Evolutionary conservation across 2,888 invertebrate genomes (phyloP), one percentile per base, ranked within the genome.

Genomic region (Leptopilina myrica): DNA sequence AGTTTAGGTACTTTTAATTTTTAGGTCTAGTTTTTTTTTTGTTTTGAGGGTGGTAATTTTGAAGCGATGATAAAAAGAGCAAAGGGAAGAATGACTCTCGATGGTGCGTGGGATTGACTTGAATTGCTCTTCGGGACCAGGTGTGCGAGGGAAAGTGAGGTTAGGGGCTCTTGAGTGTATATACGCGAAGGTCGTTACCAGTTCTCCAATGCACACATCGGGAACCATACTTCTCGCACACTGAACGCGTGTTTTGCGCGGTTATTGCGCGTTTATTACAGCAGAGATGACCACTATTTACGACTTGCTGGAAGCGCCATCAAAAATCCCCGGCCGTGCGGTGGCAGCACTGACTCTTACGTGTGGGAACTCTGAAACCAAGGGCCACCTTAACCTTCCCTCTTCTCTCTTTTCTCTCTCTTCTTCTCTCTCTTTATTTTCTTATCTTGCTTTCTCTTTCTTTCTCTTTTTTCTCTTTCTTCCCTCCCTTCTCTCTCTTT

Each of bases 221-320:
- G 73, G 12, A 53, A 20, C 26, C 62, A 46, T 78, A 66, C 78
- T 83, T 77, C 79, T 56, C 64, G 76, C 73, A 73, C 64, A 26
- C 15, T 56, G 53, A 59, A 76, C 79, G 81, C 76, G 78, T 84
- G 84, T 87, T 86, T 86, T 82, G 83, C 83, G 78, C 77, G 75
- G 81, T 80, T 82, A 82, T 82, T 80, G 81, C 84, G 80, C 80
- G 78, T 82, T 84, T 84, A 84, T 87, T 84, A 84, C 84, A 83
- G 84, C 79, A 73, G 75, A 82, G 85, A 86, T 85, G 85, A 83
- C 80, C 84, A 83, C 83, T 84, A 85, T 88, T 89, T 88, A 87
- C 87, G 87, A 89, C 84, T 88, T 84, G 86, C 86, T 89, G 85
- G 87, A 87, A 89, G 86, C 84, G 84, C 85, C 87, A 87, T 89